Conservation (phyloP, 2,797 vertebrate genomes). For the Sebastes itinus region DNA sequence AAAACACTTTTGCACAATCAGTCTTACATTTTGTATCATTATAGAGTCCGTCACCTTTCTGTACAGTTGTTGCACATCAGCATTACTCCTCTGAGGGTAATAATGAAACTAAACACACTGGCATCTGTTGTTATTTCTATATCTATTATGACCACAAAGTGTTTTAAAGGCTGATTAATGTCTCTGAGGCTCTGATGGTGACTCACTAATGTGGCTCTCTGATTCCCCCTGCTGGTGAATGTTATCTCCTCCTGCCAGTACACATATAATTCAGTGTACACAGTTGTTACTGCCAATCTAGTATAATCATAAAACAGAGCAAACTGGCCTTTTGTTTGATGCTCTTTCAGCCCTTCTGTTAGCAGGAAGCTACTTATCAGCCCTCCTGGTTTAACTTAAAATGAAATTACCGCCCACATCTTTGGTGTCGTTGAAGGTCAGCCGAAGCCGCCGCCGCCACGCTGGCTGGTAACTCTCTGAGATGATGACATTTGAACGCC, state of each 20-base stretch:
- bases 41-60: background rate
- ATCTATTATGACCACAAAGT: background rate
- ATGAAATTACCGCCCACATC: background rate
- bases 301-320: background rate
- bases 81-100: background rate
- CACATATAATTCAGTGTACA: background rate
- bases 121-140: background rate
- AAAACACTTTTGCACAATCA: too few relatives aligned
- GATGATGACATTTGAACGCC: slow-evolving; percentile 42
- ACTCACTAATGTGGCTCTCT: slow-evolving; percentile 30
- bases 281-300: background rate
- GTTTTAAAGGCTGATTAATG: background rate
- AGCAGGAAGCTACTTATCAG: background rate
- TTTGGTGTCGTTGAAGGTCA: slow-evolving; percentile 43
- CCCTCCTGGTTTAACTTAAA: background rate
- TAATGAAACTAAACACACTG: background rate
- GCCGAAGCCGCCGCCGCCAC: background rate
- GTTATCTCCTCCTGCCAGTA: background rate
- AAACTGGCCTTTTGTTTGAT: background rate
- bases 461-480: background rate
- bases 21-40: background rate
- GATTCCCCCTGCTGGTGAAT: slow-evolving; percentile 63
- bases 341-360: background rate
- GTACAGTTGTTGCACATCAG: background rate
- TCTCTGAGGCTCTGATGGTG: background rate